phyloP scores from a whole-genome alignment of 1,140 invertebrate genomes.

The Armadillidium nasatum region DNA sequence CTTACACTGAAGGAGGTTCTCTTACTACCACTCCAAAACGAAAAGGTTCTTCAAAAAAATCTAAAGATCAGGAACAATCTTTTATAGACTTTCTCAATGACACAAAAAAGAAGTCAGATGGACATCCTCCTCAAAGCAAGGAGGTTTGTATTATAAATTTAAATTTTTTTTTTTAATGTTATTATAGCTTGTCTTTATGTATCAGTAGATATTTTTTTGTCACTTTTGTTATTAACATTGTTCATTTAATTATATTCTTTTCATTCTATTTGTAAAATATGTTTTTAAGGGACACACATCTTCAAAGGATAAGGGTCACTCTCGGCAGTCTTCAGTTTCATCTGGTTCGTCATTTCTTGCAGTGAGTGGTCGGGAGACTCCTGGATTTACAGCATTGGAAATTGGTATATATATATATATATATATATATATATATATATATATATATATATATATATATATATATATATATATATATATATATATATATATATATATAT shows the following conservation, averaged over 20 bases:
- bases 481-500: neutral
- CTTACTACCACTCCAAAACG: neutral
- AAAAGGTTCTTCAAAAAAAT: neutral
- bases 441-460: neutral
- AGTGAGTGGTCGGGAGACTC: neutral
- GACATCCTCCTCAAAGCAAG: too few species aligned
- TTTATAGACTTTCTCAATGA: neutral
- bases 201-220: too few species aligned
- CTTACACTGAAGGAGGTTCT: neutral
- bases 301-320: neutral
- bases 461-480: neutral
- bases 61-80: neutral
- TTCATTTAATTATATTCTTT: too few species aligned
- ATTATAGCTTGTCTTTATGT: too few species aligned
- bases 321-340: neutral
- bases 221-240: too few species aligned
- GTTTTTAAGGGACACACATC: too few species aligned
- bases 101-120: neutral
- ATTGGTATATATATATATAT: neutral
- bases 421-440: neutral
- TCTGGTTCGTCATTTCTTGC: conserved; percentile 5
- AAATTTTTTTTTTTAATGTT: too few species aligned
- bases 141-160: too few species aligned
- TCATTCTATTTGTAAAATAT: too few species aligned
- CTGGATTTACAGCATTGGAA: neutral